Base-by-base conservation (phyloP, 2,888 invertebrate species). In the Leucophenga montana region DNA sequence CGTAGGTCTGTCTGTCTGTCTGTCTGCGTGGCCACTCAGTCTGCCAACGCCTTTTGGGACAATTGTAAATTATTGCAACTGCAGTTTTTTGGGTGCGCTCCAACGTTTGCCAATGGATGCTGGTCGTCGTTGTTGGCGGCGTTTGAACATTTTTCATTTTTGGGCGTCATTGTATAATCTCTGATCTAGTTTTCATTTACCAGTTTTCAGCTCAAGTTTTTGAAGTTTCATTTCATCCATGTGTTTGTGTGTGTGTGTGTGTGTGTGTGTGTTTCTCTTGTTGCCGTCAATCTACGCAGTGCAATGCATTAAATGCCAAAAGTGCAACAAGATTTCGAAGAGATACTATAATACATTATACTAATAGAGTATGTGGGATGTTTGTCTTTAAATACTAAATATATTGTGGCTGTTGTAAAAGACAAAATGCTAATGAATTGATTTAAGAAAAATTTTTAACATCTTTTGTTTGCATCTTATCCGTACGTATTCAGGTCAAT, bases 111-210 rank as follows among this genome's bases (percentile, higher is more conserved):
- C 13, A 59, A 66, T 48, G n/a, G n/a, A n/a, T n/a, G 65, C 20
- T 50, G 69, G n/a, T 53, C 62, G 65, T 65, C 18, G 27, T 31
- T 50, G 61, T 11, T 46, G 46, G 22, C 16, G 27, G 16, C 31
- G 57, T 5, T n/a, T 16, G 31, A 33, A 57, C 48, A 46, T 39
- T 66, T 66, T 61, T 27, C 16, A 22, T 68, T 70, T 71, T 68
- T 70, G 71, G 70, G 48, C 56, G 68, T 70, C 61, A 74, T 77
- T 78, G 74, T 73, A 77, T 75, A 77, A 74, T 74, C 68, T 67
- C 31, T 70, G 70, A 71, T 71, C 73, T 70, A 66, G 74, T 73
- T 39, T 64, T 22, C 33, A 68, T 72, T 71, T 67, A 61, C 72
- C 54, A 69, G 67, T 73, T 77, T 74, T 68, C 16, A 54, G 27